These are phyloP conservation scores for Ploceus nigricollis DNA, from an alignment of 2,113 vertebrate genomes.

Conservation along the genomic window DNA sequence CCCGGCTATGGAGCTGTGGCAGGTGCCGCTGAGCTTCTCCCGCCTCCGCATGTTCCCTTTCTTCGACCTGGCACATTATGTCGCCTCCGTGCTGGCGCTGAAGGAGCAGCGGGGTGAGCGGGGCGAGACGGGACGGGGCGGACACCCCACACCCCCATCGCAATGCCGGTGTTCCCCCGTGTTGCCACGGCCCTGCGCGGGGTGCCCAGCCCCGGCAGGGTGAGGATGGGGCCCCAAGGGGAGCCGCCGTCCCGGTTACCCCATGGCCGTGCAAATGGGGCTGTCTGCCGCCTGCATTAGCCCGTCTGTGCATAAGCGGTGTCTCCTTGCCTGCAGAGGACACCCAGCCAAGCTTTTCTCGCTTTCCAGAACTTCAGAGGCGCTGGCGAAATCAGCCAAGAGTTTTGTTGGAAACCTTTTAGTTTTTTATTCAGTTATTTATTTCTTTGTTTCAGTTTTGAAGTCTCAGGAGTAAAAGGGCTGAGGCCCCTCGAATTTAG, in stretches of 20 bases:
- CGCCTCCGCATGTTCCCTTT: conserved; percentile 88
- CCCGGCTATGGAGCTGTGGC: conserved; percentile 51
- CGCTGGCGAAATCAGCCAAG: not conserved
- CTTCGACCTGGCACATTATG: conserved; percentile 92
- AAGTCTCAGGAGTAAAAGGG: not conserved
- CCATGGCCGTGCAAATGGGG: fast-evolving
- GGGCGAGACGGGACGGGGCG: not conserved
- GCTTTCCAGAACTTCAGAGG: not conserved
- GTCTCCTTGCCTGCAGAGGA: not conserved
- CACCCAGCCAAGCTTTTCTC: not conserved
- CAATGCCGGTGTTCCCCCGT: not conserved
- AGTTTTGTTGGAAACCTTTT: not conserved
- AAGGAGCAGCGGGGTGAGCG: conserved; percentile 87
- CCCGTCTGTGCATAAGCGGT: fast-evolving
- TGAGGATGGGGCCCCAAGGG: not conserved
- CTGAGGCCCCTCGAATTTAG: not conserved
- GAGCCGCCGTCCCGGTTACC: no score
- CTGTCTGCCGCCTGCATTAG: not conserved
- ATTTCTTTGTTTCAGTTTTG: not conserved
- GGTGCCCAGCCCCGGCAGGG: not conserved
- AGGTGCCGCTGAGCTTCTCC: conserved; percentile 80
- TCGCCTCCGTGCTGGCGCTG: conserved; percentile 85
- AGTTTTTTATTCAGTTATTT: not conserved
- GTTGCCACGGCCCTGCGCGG: not conserved
- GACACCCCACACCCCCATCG: not conserved